Percentiles rank a stretch among this genome's conserved stretches.
phyloP scores from a whole-genome alignment of 2,888 invertebrate genomes.

The Eustalomyia histrio region DNA sequence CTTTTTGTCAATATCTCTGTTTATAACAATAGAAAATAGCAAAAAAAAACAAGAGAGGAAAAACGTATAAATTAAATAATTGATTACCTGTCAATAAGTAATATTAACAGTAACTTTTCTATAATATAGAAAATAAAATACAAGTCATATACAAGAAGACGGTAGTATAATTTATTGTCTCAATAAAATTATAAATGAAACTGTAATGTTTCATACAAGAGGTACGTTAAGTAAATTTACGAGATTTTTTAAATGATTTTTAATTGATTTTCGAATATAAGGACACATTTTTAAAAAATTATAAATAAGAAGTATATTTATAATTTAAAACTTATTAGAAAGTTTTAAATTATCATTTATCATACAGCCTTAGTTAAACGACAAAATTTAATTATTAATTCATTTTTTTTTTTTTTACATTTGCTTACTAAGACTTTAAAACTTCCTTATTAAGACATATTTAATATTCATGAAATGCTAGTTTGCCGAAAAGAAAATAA shows the following conservation, averaged over 20 bases:
- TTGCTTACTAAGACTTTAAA: too few relatives aligned
- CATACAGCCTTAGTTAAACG: too few relatives aligned
- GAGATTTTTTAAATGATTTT: constrained; percentile 49
- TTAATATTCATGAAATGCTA: constrained; percentile 27
- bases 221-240: not conserved
- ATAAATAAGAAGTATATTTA: not conserved
- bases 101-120: constrained; percentile 14
- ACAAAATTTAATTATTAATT: not conserved
- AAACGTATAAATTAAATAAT: constrained; percentile 17
- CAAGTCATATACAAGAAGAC: not conserved
- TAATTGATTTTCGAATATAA: constrained; percentile 38
- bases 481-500: constrained; percentile 13
- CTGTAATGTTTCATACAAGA: not conserved
- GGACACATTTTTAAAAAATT: not conserved
- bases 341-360: too few relatives aligned
- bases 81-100: constrained; percentile 47
- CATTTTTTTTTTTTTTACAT: too few relatives aligned
- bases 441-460: not conserved
- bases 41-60: not conserved
- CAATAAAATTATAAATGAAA: not conserved
- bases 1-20: too few relatives aligned
- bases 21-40: not conserved
- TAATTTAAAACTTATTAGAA: not conserved
- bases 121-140: constrained; percentile 4
- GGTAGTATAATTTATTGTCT: not conserved